Evolutionary conservation across 2,888 invertebrate species (phyloP), one percentile per base, ranked within the genome.

Genomic region (Chrysodeixis includens): DNA sequence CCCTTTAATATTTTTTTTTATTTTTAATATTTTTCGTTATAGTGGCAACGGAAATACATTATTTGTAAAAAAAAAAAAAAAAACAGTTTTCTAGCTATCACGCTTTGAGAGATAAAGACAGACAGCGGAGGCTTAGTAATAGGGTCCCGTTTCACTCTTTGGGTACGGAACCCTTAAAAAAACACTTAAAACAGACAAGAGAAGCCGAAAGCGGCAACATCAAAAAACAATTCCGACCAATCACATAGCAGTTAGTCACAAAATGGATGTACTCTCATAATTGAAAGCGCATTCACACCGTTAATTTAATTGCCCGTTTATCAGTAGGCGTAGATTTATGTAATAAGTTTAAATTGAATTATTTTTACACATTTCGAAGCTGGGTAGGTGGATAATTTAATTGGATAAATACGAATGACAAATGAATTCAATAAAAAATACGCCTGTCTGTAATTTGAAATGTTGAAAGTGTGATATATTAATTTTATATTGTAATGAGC

Each of bases 201-300:
- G 66, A 79, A 63, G 64, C 54, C 59, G 26, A 60, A 32, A 53
- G 49, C 44, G 80, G 79, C 67, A 71, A 67, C 82, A 83, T 85
- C 82, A 85, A 82, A 84, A 82, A 80, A 78, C 75, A 76, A 83
- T 84, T 79, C 65, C 69, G 51, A 70, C 83, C 83, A 83, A 85
- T 84, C 83, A 78, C 69, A 73, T 69, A 69, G 56, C 78, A 70
- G 74, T 81, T 82, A 76, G 74, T 71, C 69, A 74, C 66, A 44
- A 66, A 73, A 74, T 63, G 56, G 61, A 58, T 40, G 72, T 67
- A 76, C 70, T 82, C 72, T 55, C 59, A 73, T 76, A 82, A 81
- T 75, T 81, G 82, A 74, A 66, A 69, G 30, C 70, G 68, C 65
- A 78, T 87, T 86, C 72, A 81, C 78, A 67, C 81, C 76, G 57